Evolutionary conservation across 92 coral and sea anemone genomes (phyloP), one percentile per base, ranked within the genome.

Genomic region (Ricordea florida): DNA sequence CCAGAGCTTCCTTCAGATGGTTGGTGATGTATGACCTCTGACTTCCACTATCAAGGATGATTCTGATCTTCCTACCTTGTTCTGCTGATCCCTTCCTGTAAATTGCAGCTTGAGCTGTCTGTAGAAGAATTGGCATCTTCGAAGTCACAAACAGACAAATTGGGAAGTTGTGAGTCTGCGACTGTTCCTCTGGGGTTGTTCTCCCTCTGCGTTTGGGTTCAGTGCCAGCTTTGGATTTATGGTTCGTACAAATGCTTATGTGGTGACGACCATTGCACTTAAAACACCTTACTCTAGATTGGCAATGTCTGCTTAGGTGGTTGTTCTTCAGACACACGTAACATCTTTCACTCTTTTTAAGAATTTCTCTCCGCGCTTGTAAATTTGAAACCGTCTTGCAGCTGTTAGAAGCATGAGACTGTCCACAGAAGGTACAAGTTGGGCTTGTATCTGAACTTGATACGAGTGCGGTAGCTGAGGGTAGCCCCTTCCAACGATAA

Each of bases 11-110:
- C 57, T 50, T 66, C 36, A 67, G 10, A 3, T 28, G 46, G 11
- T 44, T 47, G 28, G 85, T 69, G 16, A 87, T 40, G 46, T 82
- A 82, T 2, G 85, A 75, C 10, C 85, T 14, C 59, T 82, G 89
- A 41, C 83, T 83, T 24, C 83, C 85, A 24, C 82, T 62, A 64
- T 87, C 89, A 18, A 87, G 53, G 9, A 83, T 63, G 20, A 75
- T 24, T 52, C 92, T 40, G 2, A 74, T 45, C 20, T 3, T 63
- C 2, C n/a, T 57, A 16, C 36, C 35, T 42, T 56, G 28, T n/a
- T 28, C 47, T 5, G 41, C 14, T 3, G 35, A 28, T 6, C 64
- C 55, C 10, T 49, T 48, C 15, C 10, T 57, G 46, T 48, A 10
- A 15, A 52, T 24, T 16, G 31, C 25, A 24, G 72, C 80, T 26